A percentile compares a stretch with the other conserved stretches of the same genome.
Conservation (phyloP, 2,113 vertebrate genomes). For the Aphelocoma coerulescens region DNA sequence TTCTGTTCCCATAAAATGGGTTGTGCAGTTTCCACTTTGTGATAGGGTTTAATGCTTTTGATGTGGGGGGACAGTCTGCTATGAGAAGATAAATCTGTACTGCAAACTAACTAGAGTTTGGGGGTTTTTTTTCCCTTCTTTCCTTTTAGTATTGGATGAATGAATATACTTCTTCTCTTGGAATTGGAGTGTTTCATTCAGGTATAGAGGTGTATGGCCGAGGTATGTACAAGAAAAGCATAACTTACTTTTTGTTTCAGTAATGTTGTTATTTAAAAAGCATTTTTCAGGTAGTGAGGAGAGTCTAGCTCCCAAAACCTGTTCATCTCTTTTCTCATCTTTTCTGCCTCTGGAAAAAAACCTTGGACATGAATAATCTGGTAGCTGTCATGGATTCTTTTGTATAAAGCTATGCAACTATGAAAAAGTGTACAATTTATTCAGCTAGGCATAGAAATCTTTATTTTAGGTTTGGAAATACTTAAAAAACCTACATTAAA, state of each 20-base stretch:
- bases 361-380: not conserved
- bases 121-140: not conserved
- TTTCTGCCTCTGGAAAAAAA: not conserved
- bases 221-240: conserved; percentile 76
- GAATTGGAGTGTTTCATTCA: conserved; percentile 98
- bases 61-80: not conserved
- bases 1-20: not conserved
- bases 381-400: not conserved
- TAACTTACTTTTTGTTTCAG: not conserved
- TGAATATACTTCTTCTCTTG: conserved; percentile 95
- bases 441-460: not conserved
- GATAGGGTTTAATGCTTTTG: not conserved
- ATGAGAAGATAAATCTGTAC: not conserved
- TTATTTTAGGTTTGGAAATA: not conserved
- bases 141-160: conserved; percentile 96
- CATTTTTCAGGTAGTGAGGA: not conserved
- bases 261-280: not conserved
- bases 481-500: not conserved
- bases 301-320: not conserved
- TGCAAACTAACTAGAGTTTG: not conserved
- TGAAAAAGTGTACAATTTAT: not conserved
- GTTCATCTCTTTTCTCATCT: not conserved
- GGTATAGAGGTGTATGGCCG: conserved; percentile 97
- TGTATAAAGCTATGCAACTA: not conserved
- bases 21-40: not conserved